Conservation (phyloP, 2,797 vertebrate genomes). For the Melanotaenia parkinsoni region DNA sequence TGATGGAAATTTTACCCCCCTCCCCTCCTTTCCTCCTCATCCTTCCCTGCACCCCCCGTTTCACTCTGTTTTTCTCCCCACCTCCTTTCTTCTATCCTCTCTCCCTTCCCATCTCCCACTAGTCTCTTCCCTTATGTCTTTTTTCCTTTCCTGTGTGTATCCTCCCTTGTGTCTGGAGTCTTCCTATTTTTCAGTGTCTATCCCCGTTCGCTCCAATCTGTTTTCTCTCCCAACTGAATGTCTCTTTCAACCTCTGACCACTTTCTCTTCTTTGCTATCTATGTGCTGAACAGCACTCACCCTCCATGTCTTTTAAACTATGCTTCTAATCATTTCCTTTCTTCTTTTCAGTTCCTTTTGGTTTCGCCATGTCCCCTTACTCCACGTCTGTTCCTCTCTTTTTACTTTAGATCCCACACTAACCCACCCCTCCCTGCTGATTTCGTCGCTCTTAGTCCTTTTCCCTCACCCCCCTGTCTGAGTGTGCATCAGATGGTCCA, state of each 20-base stretch:
- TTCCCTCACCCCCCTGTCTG: slow-evolving; percentile 65
- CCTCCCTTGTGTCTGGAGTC: slow-evolving; percentile 74
- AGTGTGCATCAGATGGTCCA: slow-evolving; percentile 82
- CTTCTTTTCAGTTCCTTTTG: slow-evolving; percentile 48
- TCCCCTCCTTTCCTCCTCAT: slow-evolving; percentile 62
- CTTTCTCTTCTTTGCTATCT: slow-evolving; percentile 63
- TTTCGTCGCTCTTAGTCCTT: slow-evolving; percentile 52
- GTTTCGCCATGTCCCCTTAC: slow-evolving; percentile 50
- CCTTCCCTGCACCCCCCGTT: slow-evolving; percentile 45
- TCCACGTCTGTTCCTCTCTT: slow-evolving; percentile 45
- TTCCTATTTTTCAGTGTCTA: slow-evolving; percentile 77
- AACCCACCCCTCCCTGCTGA: slow-evolving; percentile 58
- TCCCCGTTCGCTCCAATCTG: slow-evolving; percentile 72
- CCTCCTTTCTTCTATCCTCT: slow-evolving; percentile 48
- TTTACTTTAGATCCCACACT: slow-evolving; percentile 53
- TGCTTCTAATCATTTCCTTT: slow-evolving; percentile 71
- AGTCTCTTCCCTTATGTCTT: slow-evolving; percentile 74
- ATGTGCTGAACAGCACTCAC: slow-evolving; percentile 47
- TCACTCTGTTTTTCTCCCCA: slow-evolving; percentile 42
- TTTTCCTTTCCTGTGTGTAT: slow-evolving; percentile 77
- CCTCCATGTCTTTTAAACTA: slow-evolving; percentile 70
- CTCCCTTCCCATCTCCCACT: slow-evolving; percentile 66
- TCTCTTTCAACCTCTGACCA: slow-evolving; percentile 77
- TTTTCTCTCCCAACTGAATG: slow-evolving; percentile 76
- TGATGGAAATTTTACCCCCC: slow-evolving; percentile 89